These are phyloP conservation scores for Chaitophorus viminalis DNA, from an alignment of 2,888 invertebrate genomes.

Conservation along the genomic window DNA sequence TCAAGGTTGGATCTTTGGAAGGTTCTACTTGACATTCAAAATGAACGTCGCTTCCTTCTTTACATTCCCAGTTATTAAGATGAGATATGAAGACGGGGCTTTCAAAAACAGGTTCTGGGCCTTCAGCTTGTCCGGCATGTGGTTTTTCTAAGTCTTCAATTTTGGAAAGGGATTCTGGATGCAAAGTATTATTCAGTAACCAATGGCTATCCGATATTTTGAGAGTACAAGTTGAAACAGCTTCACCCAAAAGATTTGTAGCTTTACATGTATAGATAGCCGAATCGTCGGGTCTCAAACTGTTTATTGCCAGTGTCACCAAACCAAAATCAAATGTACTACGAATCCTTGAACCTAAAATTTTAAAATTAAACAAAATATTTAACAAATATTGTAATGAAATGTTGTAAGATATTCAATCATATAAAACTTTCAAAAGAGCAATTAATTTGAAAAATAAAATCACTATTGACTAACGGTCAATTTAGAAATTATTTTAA, in stretches of 20 bases:
- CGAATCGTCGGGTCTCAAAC: constrained; percentile 88
- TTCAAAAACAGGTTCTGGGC: constrained; percentile 82
- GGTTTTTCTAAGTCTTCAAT: constrained; percentile 88
- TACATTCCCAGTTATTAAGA: constrained; percentile 87
- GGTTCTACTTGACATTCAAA: constrained; percentile 94
- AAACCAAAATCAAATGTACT: constrained; percentile 97
- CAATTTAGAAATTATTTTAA: too few relatives aligned
- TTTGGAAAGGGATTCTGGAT: constrained; percentile 88
- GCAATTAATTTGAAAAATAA: too few relatives aligned
- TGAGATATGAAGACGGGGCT: constrained; percentile 90
- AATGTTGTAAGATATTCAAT: neutral
- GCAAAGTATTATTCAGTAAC: constrained; percentile 86
- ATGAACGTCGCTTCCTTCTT: constrained; percentile 87
- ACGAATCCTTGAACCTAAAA: constrained; percentile 78
- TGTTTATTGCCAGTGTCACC: constrained; percentile 90
- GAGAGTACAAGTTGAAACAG: constrained; percentile 89
- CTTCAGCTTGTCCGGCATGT: constrained; percentile 74
- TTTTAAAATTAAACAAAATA: neutral
- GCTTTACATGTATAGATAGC: constrained; percentile 96
- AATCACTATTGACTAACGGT: too few relatives aligned
- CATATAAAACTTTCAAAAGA: neutral
- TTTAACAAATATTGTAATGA: neutral
- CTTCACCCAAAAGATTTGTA: constrained; percentile 91
- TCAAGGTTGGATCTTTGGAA: constrained; percentile 88
- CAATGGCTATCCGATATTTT: constrained; percentile 89